phyloP scores from a whole-genome alignment of 2,888 invertebrate species.

The Synergus umbraculus region DNA sequence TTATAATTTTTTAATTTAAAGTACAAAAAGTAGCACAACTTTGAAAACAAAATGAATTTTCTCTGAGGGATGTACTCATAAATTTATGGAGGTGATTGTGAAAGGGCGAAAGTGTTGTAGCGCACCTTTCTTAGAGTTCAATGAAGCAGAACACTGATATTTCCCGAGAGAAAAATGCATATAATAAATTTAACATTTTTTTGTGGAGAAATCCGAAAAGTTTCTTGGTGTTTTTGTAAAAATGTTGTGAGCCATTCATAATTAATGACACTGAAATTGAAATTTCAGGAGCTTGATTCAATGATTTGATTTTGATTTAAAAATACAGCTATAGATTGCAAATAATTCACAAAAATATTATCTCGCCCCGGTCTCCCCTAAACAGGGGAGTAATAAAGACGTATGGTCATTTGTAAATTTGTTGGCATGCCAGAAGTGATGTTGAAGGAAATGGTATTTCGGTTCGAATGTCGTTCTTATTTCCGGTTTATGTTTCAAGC shows the following conservation, averaged over 20 bases:
- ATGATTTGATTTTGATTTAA: too few species aligned
- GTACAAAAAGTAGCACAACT: neutral
- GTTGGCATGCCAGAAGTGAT: neutral
- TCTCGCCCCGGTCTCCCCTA: too few species aligned
- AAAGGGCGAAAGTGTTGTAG: neutral
- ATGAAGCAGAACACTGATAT: neutral
- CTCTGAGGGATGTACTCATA: neutral
- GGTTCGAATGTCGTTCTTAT: constrained; percentile 47
- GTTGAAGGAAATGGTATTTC: constrained; percentile 47
- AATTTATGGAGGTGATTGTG: neutral
- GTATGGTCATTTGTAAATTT: neutral
- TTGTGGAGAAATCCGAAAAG: neutral
- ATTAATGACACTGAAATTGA: too few species aligned
- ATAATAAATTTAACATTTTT: neutral
- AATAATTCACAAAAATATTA: too few species aligned
- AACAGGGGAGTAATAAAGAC: neutral
- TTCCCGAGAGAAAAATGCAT: neutral
- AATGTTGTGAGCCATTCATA: too few species aligned
- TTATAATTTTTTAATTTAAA: neutral
- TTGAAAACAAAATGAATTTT: neutral
- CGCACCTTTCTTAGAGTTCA: neutral
- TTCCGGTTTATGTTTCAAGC: constrained; percentile 44
- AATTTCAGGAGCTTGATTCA: too few species aligned
- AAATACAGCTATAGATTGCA: too few species aligned
- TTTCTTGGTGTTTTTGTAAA: neutral